Base-by-base conservation (phyloP, 1,140 invertebrate species). In the Drosophila rhopaloa region DNA sequence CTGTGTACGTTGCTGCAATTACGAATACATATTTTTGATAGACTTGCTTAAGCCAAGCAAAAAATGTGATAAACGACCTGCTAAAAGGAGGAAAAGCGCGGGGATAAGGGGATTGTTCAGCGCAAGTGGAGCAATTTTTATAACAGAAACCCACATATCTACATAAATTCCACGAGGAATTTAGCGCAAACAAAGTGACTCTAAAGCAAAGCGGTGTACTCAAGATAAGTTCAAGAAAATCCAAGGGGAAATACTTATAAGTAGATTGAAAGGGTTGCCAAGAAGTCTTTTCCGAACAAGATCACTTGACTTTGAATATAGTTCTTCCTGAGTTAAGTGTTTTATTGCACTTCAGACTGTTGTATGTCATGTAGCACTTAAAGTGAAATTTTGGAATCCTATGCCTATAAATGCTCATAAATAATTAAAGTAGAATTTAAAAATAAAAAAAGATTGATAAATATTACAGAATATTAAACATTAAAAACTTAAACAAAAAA, bases 11-110 rank as follows among this genome's bases (percentile, higher is more conserved):
- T 65, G 47, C 81, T 74, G 54, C 81, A 79, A 83, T 86, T 79
- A 86, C 81, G 75, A 68, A 62, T 59, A 62, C 71, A 79, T 79
- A 62, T 76, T 71, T 78, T 68, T 81, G 51, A 76, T 84, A 61
- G 66, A 78, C 68, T 73, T 32, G 74, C 62, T 60, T 29, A 78
- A 82, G 81, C 37, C 67, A 40, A 37, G 41, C 48, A 53, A 72
- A 60, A 74, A 76, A 56, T 60, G 66, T 79, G 65, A 66, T 65
- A 88, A 86, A 63, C 63, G 60, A 61, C 48, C 73, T 76, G 76
- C 67, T 76, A 67, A 57, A 57, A 53, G 43, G 56, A 47, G 63
- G 62, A 46, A 60, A 54, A 37, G 37, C n/a, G n/a, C 13, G 29
- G 10, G 13, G 13, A 19, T 16, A 29, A 13, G 38, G 50, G 37